Percentiles rank a stretch among this genome's conserved stretches.
Conservation (phyloP, 2,888 invertebrate genomes). For the Sesia apiformis region DNA sequence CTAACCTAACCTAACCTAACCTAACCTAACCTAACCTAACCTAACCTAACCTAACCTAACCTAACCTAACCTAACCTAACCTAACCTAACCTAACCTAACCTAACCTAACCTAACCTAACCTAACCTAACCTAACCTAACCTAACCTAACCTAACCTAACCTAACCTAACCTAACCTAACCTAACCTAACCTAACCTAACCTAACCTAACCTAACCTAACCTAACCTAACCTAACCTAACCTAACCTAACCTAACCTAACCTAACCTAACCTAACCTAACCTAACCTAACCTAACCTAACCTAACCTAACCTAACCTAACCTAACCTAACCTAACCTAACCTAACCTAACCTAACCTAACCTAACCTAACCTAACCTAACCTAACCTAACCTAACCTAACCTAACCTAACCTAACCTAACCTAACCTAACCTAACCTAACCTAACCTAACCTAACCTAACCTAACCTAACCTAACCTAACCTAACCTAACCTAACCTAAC, state of each 20-base stretch:
- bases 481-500: constrained; percentile 2
- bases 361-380: constrained; percentile 1
- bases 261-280: constrained; percentile 4
- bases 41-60: constrained; percentile 4
- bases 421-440: constrained; percentile 2
- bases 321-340: constrained; percentile 2
- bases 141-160: constrained; percentile 4
- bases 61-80: constrained; percentile 4
- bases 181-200: constrained; percentile 3
- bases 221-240: constrained; percentile 4
- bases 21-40: constrained; percentile 4
- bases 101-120: constrained; percentile 4
- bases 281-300: constrained; percentile 4
- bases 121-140: constrained; percentile 4
- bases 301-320: constrained; percentile 4
- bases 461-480: constrained; percentile 2
- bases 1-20: constrained; percentile 4
- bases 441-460: constrained; percentile 2
- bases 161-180: constrained; percentile 4
- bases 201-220: constrained; percentile 4
- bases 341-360: constrained; percentile 3
- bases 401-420: constrained; percentile 2
- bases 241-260: constrained; percentile 4
- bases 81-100: constrained; percentile 4
- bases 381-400: constrained; percentile 2